Percentiles rank a stretch among this genome's conserved stretches.
Conservation (phyloP, 2,888 invertebrate species). For the Drosophila eohydei region DNA sequence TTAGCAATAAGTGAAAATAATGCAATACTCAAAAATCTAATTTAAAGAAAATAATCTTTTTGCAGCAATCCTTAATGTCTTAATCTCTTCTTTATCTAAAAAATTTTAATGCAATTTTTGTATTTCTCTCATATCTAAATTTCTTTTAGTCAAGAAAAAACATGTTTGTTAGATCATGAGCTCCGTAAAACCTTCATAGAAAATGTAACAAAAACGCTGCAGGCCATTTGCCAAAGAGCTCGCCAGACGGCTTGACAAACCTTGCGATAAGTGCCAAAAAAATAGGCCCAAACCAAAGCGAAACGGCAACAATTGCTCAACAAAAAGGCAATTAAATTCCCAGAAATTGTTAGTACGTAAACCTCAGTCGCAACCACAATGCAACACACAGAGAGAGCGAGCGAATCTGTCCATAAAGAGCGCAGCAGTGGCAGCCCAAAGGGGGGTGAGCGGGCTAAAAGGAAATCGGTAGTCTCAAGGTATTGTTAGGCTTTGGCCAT, state of each 20-base stretch:
- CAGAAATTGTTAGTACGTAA: slow-evolving; percentile 52
- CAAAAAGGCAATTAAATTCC: slow-evolving; percentile 75
- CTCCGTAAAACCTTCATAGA: slow-evolving; percentile 57
- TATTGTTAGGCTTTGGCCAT: slow-evolving; percentile 33
- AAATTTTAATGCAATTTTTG: not conserved
- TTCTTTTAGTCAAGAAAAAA: slow-evolving; percentile 11
- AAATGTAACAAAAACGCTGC: slow-evolving; percentile 69
- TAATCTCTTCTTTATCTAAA: not conserved
- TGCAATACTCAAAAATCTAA: not conserved
- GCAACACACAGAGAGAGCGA: slow-evolving; percentile 11
- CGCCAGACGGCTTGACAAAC: slow-evolving; percentile 46
- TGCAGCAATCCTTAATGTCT: not conserved
- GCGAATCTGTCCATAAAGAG: slow-evolving; percentile 34
- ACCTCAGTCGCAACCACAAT: slow-evolving; percentile 58
- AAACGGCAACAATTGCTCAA: slow-evolving; percentile 51
- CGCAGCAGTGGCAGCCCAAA: slow-evolving; percentile 22
- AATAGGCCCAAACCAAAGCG: slow-evolving; percentile 24
- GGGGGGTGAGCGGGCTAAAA: slow-evolving; percentile 8
- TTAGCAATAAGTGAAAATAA: no score
- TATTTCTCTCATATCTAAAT: slow-evolving; percentile 6
- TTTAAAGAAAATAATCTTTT: not conserved
- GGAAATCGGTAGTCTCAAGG: slow-evolving; percentile 42
- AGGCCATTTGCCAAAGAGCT: slow-evolving; percentile 68
- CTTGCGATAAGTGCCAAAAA: slow-evolving; percentile 44
- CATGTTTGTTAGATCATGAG: slow-evolving; percentile 58